These are phyloP conservation scores for Paramisgurnus dabryanus DNA, from an alignment of 2,113 vertebrate species.

Conservation along the genomic window DNA sequence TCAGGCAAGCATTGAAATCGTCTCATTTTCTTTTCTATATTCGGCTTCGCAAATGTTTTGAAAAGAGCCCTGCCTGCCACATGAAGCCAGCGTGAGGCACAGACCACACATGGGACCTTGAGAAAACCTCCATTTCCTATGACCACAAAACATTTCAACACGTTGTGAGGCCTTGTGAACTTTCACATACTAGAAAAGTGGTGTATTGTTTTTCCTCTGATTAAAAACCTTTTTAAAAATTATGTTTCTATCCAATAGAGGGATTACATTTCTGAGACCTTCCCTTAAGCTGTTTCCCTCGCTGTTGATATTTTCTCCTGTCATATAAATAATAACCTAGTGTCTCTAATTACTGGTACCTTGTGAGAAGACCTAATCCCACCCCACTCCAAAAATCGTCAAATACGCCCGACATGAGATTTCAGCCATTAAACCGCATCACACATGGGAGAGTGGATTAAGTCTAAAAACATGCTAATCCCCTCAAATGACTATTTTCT, in stretches of 20 bases:
- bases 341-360: constrained; percentile 47
- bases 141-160: constrained; percentile 22
- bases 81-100: constrained; percentile 29
- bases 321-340: constrained; percentile 55
- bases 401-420: constrained; percentile 44
- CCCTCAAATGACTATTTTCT: constrained; percentile 35
- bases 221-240: constrained; percentile 60
- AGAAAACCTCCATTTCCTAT: constrained; percentile 9
- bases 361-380: constrained; percentile 54
- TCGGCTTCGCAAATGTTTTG: constrained; percentile 50
- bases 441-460: constrained; percentile 57
- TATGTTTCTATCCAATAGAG: constrained; percentile 34
- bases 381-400: background rate
- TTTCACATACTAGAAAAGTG: constrained; percentile 25
- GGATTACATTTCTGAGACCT: constrained; percentile 40
- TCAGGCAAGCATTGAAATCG: constrained; percentile 39
- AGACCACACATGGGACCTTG: constrained; percentile 38
- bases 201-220: constrained; percentile 49
- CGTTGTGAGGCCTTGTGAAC: constrained; percentile 5
- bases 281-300: constrained; percentile 18
- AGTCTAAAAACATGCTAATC: constrained; percentile 57
- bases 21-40: constrained; percentile 54
- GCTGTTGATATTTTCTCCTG: constrained; percentile 43
- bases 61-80: constrained; percentile 43
- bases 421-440: constrained; percentile 44